Evolutionary conservation across 2,888 invertebrate species (phyloP).

Genomic region (Hirtodrosophila cameraria): DNA sequence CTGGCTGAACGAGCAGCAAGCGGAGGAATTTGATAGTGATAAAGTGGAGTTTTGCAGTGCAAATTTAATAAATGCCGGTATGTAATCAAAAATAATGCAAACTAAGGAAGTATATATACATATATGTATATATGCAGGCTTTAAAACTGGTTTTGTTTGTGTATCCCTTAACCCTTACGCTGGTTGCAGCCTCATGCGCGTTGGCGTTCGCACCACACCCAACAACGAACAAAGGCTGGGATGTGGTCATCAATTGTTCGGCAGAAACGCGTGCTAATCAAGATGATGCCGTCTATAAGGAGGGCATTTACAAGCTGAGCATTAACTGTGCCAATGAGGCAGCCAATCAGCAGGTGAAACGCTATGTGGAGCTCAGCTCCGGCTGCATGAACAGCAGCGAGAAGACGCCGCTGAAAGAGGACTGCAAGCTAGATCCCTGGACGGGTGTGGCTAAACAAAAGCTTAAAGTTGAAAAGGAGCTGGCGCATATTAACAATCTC

Average conservation of each 20-base stretch:
- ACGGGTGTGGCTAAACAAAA: slow-evolving; percentile 93
- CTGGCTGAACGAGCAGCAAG: slow-evolving; percentile 92
- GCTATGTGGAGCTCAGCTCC: slow-evolving; percentile 93
- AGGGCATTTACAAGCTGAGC: slow-evolving; percentile 93
- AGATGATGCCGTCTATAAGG: slow-evolving; percentile 94
- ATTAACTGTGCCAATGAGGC: slow-evolving; percentile 93
- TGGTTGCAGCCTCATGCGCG: slow-evolving; percentile 91
- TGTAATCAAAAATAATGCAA: slow-evolving; percentile 56
- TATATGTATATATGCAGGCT: slow-evolving; percentile 3
- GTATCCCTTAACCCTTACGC: slow-evolving; percentile 35
- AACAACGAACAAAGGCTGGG: slow-evolving; percentile 86
- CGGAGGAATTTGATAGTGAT: slow-evolving; percentile 89
- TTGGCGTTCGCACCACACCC: slow-evolving; percentile 88
- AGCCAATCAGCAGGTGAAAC: slow-evolving; percentile 87
- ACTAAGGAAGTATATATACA: slow-evolving; percentile 24
- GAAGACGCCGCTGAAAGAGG: slow-evolving; percentile 91
- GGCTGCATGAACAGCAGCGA: slow-evolving; percentile 92
- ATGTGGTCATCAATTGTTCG: slow-evolving; percentile 94
- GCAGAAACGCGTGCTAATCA: slow-evolving; percentile 95
- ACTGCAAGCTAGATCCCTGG: slow-evolving; percentile 92
- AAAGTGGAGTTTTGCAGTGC: slow-evolving; percentile 95
- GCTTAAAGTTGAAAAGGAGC: slow-evolving; percentile 91
- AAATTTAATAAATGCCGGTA: slow-evolving; percentile 95
- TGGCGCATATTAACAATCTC: slow-evolving; percentile 87
- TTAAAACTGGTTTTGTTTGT: slow-evolving; percentile 60